Conservation (phyloP, 2,888 invertebrate genomes). For the Keiferia lycopersicella region DNA sequence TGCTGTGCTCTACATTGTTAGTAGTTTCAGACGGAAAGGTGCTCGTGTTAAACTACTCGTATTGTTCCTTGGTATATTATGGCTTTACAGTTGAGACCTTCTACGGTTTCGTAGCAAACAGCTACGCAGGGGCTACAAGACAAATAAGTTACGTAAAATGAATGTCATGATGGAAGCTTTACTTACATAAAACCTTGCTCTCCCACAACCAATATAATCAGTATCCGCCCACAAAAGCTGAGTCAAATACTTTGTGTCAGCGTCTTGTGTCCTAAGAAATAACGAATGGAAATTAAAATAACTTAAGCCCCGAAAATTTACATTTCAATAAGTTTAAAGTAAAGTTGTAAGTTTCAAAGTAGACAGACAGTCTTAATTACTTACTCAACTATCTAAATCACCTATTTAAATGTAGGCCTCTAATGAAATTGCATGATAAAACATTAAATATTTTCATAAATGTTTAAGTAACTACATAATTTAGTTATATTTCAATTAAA, state of each 20-base stretch:
- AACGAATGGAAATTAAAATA: background rate
- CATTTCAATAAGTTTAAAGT: background rate
- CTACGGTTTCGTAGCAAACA: background rate
- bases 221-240: conserved; percentile 74
- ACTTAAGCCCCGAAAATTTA: background rate
- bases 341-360: background rate
- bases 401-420: too few relatives aligned
- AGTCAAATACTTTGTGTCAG: conserved; percentile 58
- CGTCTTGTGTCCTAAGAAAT: conserved; percentile 51
- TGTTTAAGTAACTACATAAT: too few relatives aligned
- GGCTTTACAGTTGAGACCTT: background rate
- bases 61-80: too few relatives aligned
- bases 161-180: background rate
- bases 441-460: too few relatives aligned
- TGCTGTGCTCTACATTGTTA: too few relatives aligned
- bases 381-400: too few relatives aligned
- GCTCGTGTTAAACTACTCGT: too few relatives aligned
- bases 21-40: too few relatives aligned
- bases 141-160: background rate
- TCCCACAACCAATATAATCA: conserved; percentile 66
- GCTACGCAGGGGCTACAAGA: background rate
- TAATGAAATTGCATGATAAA: background rate
- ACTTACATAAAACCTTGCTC: conserved; percentile 64
- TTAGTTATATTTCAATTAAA: too few relatives aligned
- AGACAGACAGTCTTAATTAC: background rate